Base-by-base conservation (phyloP, 2,888 invertebrate species). In the Lagria hirta region DNA sequence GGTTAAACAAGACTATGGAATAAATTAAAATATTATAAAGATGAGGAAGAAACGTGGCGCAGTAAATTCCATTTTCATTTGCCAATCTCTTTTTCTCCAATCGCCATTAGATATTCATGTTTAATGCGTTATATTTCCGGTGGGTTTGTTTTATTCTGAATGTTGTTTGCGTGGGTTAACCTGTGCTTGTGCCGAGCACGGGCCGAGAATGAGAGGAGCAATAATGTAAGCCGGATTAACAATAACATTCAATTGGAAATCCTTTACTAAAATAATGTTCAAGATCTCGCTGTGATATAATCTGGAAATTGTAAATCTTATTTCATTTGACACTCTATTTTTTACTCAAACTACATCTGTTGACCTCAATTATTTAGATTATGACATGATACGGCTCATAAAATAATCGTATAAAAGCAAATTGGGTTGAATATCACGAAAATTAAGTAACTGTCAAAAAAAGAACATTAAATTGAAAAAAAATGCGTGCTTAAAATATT, bases 91-190 rank as follows among this genome's bases (percentile, higher is more conserved):
- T 41, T 46, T 16, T 33, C 26, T 27, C 35, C 46, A 45, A 42
- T 44, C 47, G 47, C 42, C 48, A 53, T 53, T 49, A 53, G 49
- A 51, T 53, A 53, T 53, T 49, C 53, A 53, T 48, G 53, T 49
- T 49, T 48, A 47, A 47, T 49, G 37, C 57, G 57, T 50, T 60
- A 55, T 58, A 57, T 63, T 64, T 64, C 64, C 64, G 64, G 64
- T 63, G 61, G 54, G 55, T 58, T 60, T 57, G 62, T 61, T 63
- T 62, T 61, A 58, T 63, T 61, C 55, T 54, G 57, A 51, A 58
- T 53, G 53, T 53, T 49, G 52, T 54, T 51, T 59, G 64, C 64
- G 64, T 64, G 64, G 64, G 64, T 47, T 56, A 60, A 61, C 50
- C 49, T 49, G 53, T 54, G 58, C 60, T 56, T 58, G 61, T 57